A percentile compares a stretch with the other conserved stretches of the same genome.
Conservation (phyloP, 2,113 vertebrate species). For the Scatophagus argus region DNA sequence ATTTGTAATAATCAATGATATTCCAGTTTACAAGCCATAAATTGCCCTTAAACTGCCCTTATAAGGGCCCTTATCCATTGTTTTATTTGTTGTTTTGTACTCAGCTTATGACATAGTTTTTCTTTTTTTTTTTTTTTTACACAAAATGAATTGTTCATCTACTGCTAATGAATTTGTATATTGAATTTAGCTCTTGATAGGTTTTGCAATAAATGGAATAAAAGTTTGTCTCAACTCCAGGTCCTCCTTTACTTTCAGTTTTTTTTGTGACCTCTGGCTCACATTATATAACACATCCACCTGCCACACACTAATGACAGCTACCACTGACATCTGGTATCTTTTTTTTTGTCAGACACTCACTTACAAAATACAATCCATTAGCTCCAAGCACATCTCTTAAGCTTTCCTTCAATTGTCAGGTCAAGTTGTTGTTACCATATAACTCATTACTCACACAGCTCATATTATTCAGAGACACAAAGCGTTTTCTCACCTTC, state of each 20-base stretch:
- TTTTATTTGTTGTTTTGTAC: neutral
- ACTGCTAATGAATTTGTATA: neutral
- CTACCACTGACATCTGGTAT: no score
- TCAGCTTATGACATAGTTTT: neutral
- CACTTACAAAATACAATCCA: neutral
- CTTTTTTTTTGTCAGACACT: no score
- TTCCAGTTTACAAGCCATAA: neutral
- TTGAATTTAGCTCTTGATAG: neutral
- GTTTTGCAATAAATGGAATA: neutral
- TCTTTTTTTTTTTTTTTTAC: no score
- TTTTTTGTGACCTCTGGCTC: no score
- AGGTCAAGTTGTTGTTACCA: neutral
- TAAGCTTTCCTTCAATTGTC: neutral
- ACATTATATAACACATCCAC: no score
- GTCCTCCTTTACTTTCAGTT: neutral
- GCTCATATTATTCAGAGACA: neutral
- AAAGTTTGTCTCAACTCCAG: neutral
- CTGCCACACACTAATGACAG: no score
- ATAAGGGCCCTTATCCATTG: neutral
- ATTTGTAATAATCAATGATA: neutral
- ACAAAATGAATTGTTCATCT: neutral
- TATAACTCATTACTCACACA: neutral
- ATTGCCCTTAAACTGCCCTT: neutral
- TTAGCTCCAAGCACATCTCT: neutral
- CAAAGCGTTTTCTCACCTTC: neutral